Evolutionary conservation across 1,140 invertebrate species (phyloP), one percentile per base, ranked within the genome.

Genomic region (Plutomurus gul): DNA sequence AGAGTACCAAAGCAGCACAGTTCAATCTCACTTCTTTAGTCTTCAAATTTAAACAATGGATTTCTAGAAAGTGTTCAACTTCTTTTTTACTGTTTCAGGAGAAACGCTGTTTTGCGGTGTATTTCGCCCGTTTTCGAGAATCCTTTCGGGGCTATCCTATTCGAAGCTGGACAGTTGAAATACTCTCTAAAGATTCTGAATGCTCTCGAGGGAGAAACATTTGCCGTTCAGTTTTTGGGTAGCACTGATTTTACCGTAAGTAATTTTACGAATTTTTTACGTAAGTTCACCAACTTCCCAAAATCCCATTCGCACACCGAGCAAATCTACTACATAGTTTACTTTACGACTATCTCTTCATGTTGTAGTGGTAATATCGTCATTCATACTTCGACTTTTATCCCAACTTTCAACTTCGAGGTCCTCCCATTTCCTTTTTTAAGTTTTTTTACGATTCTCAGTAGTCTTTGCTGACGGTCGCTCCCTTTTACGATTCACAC

Each of bases 101-200:
- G 49, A 84, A 84, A 65, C 72, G 83, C 47, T 84, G 83, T 71
- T 84, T 84, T 70, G 83, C 83, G 18, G 79, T 84, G 7, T 84
- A n/a, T 82, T 60, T 82, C 79, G 7, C 83, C 83, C 27, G 76
- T 84, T 11, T 84, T 81, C 51, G 81, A 84, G 71, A 84, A 84
- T 76, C 83, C 83, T 13, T 84, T 84, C 49, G 83, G 83, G 33
- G 83, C 83, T 0, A 78, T 84, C 47, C 60, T 84, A 47, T 84
- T 84, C 72, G 83, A 84, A 75, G 83, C 83, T 77, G 83, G 83
- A 37, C 83, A 84, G 49, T 70, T 84, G 16, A 84, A 84, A 60
- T 82, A 84, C 70, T 82, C 81, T 43, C 65, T 84, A 46, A 82
- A 82, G 60, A 81, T 84, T 47, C 46, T 84, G 39, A 84, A 84